phyloP scores from a whole-genome alignment of 2,113 vertebrate species.

The Bettongia penicillata region DNA sequence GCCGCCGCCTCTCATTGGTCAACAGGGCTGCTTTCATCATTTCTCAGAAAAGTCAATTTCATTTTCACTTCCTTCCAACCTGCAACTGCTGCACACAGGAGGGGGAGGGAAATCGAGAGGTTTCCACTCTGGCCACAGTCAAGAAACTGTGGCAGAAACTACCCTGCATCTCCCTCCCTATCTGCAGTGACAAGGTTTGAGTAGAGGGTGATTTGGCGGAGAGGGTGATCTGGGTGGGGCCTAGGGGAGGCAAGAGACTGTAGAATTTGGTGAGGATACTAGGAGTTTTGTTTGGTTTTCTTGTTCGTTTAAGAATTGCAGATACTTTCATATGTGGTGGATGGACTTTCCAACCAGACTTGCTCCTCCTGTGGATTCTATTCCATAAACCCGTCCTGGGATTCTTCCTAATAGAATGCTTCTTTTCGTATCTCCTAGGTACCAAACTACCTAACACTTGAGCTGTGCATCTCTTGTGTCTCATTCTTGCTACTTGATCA shows the following conservation, averaged over 20 bases:
- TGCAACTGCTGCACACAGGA: conserved; percentile 40
- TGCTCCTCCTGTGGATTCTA: not conserved
- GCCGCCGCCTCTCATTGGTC: conserved; percentile 78
- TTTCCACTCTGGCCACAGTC: not conserved
- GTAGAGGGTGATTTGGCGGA: not conserved
- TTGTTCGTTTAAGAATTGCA: not conserved
- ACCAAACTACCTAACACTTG: not conserved
- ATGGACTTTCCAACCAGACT: not conserved
- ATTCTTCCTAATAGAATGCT: not conserved
- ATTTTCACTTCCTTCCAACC: conserved; percentile 92
- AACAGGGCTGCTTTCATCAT: conserved; percentile 75
- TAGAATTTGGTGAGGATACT: accelerated
- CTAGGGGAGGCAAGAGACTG: not conserved
- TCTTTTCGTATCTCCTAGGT: not conserved
- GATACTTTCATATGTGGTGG: not conserved
- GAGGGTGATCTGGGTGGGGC: not conserved
- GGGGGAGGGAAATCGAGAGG: not conserved
- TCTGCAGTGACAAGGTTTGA: not conserved
- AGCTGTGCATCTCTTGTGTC: not conserved
- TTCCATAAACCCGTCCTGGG: not conserved
- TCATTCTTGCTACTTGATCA: not conserved
- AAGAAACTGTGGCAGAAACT: accelerated
- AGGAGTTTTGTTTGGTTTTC: not conserved
- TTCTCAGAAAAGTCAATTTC: conserved; percentile 88
- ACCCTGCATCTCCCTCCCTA: not conserved